Base-by-base conservation (phyloP, 2,797 vertebrate genomes). In the Nothura maculosa region DNA sequence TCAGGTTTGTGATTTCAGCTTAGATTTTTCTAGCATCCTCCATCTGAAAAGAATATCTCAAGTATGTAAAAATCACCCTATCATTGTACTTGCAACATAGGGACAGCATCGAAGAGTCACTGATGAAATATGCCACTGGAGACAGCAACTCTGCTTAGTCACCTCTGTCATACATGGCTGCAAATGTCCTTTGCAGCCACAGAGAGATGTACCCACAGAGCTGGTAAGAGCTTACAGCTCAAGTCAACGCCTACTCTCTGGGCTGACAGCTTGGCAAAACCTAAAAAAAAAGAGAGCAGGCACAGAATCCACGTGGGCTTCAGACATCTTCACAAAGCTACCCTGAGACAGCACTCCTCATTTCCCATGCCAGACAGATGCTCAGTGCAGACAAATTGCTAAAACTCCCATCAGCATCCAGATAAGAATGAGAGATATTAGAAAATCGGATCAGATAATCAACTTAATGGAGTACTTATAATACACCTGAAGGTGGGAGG, bases 321-420 rank as follows among this genome's bases (percentile, higher is more conserved):
- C 63, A 73, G 50, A 50, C 20, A 4, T 18, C 63, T 76, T 62
- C 52, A 54, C 54, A 68, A 55, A 10, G 17, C 28, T 79, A 36
- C 19, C 20, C n/a, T 2, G 2, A 93, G 18, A 75, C 42, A 92
- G 55, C 32, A 8, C 12, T 45, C 50, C 28, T 63, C 45, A 66
- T 28, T 36, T 54, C 55, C 43, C 18, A 30, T 0, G 32, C 22
- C 50, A 92, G 81, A 64, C 32, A 40, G 34, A 38, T 25, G 6
- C n/a, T 27, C 55, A 58, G 66, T 27, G 60, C 54, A 84, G 74
- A 17, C 83, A 58, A 28, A 47, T 0, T 40, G 34, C 55, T 76
- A 47, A 92, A 86, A 78, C 12, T 4, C 40, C 58, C 54, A 81
- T 68, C 32, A 55, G 36, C 48, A 89, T 64, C 66, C 63, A 34